Conservation (phyloP, 2,113 vertebrate species). For the Cyprinus carpio region DNA sequence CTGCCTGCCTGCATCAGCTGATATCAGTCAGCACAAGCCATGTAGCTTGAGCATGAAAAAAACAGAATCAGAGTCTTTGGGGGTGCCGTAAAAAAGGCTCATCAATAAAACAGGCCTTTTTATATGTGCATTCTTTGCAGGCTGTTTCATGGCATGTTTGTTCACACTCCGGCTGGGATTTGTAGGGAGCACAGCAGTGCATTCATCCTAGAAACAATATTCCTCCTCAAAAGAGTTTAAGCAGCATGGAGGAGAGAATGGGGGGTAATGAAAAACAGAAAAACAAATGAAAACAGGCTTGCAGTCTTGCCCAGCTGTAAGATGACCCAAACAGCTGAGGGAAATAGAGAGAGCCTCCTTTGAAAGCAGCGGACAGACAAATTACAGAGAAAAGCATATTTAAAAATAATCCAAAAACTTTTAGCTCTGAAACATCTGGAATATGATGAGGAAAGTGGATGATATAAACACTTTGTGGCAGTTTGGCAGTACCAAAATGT, state of each 20-base stretch:
- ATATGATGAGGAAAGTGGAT: slow-evolving; percentile 9
- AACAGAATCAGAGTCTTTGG: slow-evolving; percentile 64
- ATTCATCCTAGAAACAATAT: slow-evolving; percentile 50
- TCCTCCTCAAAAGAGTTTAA: slow-evolving; percentile 55
- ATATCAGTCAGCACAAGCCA: no score
- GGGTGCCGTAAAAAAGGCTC: slow-evolving; percentile 69
- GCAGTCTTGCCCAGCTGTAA: slow-evolving; percentile 34
- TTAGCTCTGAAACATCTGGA: slow-evolving; percentile 24
- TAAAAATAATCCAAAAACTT: slow-evolving; percentile 32
- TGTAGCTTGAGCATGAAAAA: background rate
- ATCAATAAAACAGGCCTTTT: slow-evolving; percentile 81
- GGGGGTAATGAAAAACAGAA: background rate
- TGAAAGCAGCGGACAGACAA: background rate
- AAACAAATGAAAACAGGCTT: slow-evolving; percentile 36
- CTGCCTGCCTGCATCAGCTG: no score
- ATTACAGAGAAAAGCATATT: background rate
- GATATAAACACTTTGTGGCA: background rate
- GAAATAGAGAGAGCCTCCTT: slow-evolving; percentile 1
- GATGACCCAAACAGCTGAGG: slow-evolving; percentile 37
- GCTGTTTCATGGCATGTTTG: slow-evolving; percentile 77
- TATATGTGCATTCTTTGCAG: slow-evolving; percentile 75
- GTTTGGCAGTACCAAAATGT: background rate
- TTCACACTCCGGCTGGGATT: slow-evolving; percentile 72
- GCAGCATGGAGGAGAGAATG: slow-evolving; percentile 31
- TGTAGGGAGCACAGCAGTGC: slow-evolving; percentile 52